phyloP scores from a whole-genome alignment of 2,113 vertebrate genomes.

The Malurus melanocephalus region DNA sequence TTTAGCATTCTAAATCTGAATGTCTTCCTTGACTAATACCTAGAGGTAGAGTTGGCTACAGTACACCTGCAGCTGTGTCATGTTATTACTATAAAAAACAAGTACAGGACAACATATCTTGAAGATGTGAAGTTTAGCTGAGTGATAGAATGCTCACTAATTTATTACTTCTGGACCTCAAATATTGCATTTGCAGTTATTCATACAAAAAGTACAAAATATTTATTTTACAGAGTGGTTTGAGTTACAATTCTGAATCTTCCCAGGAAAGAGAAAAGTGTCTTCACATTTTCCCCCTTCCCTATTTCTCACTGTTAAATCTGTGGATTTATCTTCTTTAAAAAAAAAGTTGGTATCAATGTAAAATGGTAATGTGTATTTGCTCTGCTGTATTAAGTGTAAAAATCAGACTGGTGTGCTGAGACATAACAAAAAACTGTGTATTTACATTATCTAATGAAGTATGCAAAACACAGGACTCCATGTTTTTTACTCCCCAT shows the following conservation, averaged over 20 bases:
- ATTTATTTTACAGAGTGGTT: slow-evolving; percentile 26
- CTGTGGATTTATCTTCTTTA: slow-evolving; percentile 4
- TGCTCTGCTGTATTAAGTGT: slow-evolving; percentile 35
- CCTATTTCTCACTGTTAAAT: not conserved
- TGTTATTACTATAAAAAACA: not conserved
- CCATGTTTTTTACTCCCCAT: slow-evolving; percentile 23
- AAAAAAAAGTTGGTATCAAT: slow-evolving; percentile 31
- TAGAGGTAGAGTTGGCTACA: not conserved
- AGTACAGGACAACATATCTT: not conserved
- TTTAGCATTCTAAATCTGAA: not conserved
- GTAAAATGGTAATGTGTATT: slow-evolving; percentile 40
- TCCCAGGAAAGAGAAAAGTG: slow-evolving; percentile 13
- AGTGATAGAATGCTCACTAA: not conserved
- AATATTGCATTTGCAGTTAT: slow-evolving; percentile 37
- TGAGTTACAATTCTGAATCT: slow-evolving; percentile 6
- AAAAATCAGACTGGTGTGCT: slow-evolving; percentile 60
- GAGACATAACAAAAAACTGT: slow-evolving; percentile 56
- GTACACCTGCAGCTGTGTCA: not conserved
- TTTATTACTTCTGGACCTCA: not conserved
- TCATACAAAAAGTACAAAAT: slow-evolving; percentile 61
- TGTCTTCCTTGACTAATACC: not conserved
- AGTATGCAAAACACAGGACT: slow-evolving; percentile 48
- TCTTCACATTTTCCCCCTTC: not conserved
- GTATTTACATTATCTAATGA: slow-evolving; percentile 19
- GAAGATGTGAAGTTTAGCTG: not conserved